Evolutionary conservation across 92 coral and sea anemone species (phyloP).

Genomic region (Phenganax stokvisi): DNA sequence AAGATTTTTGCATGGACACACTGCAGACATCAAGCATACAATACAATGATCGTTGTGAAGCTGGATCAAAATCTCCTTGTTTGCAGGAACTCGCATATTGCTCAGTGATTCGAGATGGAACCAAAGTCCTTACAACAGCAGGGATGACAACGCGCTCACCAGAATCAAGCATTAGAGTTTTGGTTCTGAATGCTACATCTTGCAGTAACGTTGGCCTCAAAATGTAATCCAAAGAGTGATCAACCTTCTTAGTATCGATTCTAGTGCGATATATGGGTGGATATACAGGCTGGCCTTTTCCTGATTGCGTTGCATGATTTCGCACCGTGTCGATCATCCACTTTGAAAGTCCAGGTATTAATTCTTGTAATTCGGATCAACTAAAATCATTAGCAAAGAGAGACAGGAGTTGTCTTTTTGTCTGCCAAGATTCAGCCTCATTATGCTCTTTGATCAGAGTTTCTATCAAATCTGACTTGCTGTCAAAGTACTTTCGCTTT

Average conservation of each 20-base stretch:
- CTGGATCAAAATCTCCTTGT: slow-evolving; percentile 47
- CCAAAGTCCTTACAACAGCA: slow-evolving; percentile 48
- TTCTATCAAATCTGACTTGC: slow-evolving; percentile 39
- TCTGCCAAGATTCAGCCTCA: slow-evolving; percentile 42
- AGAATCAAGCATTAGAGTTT: slow-evolving; percentile 44
- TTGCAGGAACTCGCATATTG: slow-evolving; percentile 42
- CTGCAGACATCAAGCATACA: slow-evolving; percentile 48
- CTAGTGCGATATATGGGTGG: slow-evolving; percentile 34
- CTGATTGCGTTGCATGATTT: slow-evolving; percentile 39
- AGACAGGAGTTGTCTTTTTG: slow-evolving; percentile 52
- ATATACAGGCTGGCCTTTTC: slow-evolving; percentile 45
- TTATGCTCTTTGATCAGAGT: slow-evolving; percentile 43
- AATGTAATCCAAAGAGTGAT: slow-evolving; percentile 50
- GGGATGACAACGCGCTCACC: slow-evolving; percentile 55
- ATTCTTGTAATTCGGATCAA: slow-evolving; percentile 44
- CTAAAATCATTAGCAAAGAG: slow-evolving; percentile 63
- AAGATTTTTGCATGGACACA: slow-evolving; percentile 50
- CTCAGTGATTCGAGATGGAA: slow-evolving; percentile 48
- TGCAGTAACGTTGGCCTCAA: slow-evolving; percentile 51
- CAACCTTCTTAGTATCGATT: slow-evolving; percentile 37
- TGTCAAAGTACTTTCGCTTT: slow-evolving; percentile 38
- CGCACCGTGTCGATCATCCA: slow-evolving; percentile 58
- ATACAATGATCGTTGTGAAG: slow-evolving; percentile 34
- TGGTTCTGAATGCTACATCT: slow-evolving; percentile 56
- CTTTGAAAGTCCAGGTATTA: slow-evolving; percentile 48